phyloP scores from a whole-genome alignment of 2,797 vertebrate species.

The Catharus ustulatus region DNA sequence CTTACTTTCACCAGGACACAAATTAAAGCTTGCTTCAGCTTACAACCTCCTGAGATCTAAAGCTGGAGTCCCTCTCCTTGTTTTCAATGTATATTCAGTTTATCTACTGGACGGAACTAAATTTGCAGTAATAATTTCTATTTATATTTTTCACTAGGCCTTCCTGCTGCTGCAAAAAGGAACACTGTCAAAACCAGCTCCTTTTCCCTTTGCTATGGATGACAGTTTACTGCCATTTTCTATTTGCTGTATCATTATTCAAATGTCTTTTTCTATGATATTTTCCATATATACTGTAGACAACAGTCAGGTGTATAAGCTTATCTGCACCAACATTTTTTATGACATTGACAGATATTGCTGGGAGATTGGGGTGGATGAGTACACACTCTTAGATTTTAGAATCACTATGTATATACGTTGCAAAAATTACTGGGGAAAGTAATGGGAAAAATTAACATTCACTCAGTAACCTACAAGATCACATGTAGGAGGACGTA shows the following conservation, averaged over 20 bases:
- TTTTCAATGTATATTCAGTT: not conserved
- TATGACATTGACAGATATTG: not conserved
- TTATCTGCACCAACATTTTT: not conserved
- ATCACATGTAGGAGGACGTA: not conserved
- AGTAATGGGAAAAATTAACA: not conserved
- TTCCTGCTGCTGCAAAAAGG: conserved; percentile 15
- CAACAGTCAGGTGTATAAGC: not conserved
- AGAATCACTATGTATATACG: not conserved
- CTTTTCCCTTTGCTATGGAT: not conserved
- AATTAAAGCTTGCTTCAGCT: not conserved
- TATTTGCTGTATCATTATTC: conserved; percentile 43
- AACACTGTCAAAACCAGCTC: conserved; percentile 38
- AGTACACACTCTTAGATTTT: not conserved
- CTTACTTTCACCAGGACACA: not conserved
- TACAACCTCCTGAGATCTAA: not conserved
- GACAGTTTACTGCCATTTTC: conserved; percentile 25
- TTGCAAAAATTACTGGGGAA: not conserved
- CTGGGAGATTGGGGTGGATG: not conserved
- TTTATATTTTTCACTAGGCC: not conserved
- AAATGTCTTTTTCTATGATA: not conserved
- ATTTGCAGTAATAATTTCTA: not conserved
- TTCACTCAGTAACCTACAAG: not conserved
- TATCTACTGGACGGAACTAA: not conserved
- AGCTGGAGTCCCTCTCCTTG: not conserved
- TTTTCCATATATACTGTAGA: not conserved